Evolutionary conservation across 1,140 invertebrate genomes (phyloP).

Genomic region (Bombus terrestris): DNA sequence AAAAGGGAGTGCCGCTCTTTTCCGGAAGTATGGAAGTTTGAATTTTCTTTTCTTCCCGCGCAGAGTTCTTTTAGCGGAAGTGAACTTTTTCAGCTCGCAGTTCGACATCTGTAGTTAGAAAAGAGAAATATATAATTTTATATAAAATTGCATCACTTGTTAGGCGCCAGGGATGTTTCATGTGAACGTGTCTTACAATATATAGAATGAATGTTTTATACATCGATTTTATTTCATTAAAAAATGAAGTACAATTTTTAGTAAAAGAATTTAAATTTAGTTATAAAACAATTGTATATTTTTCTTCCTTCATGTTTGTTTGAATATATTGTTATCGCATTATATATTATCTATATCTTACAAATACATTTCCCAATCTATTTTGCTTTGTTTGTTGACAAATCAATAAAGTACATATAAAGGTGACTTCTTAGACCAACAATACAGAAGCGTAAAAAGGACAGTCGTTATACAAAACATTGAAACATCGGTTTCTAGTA

Average conservation of each 20-base stretch:
- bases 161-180: not conserved
- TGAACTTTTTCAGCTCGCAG: not conserved
- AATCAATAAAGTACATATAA: slow-evolving; percentile 34
- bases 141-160: slow-evolving; percentile 14
- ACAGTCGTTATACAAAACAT: not conserved
- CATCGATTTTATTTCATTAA: not conserved
- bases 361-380: not conserved
- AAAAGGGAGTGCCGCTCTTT: no score
- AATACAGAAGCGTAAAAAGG: not conserved
- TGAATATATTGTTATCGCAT: not conserved
- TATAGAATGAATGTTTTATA: not conserved
- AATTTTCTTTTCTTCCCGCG: no score
- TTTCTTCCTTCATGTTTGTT: not conserved
- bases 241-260: not conserved
- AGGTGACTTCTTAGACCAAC: slow-evolving; percentile 25
- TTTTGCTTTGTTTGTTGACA: slow-evolving; percentile 33
- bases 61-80: no score
- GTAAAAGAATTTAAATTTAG: not conserved
- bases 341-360: not conserved
- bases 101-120: slow-evolving; percentile 3
- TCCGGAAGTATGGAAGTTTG: no score
- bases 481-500: not conserved
- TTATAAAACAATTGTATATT: not conserved
- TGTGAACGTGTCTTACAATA: not conserved
- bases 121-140: not conserved